Base-by-base conservation (phyloP, 2,797 vertebrate species). In the Thamnophis elegans region DNA sequence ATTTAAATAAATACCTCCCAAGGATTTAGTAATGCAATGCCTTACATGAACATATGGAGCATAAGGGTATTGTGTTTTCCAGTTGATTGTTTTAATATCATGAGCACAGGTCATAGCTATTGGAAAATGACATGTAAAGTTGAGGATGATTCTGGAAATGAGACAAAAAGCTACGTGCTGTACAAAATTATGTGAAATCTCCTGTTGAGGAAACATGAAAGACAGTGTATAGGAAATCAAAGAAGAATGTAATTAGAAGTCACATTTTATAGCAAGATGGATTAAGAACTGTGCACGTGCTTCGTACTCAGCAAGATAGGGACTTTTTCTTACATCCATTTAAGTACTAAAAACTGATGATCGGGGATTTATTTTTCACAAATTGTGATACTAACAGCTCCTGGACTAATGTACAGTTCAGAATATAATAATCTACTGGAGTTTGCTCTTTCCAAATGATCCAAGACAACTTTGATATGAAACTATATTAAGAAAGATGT, bases 1-100 rank as follows among this genome's bases (percentile, higher is more conserved):
- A 93, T 94, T 91, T 92, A 93, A 96, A 95, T 91, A 95, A 94
- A 95, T 28, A 16, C 86, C 93, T 65, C 91, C 1, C 5, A 85
- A 58, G 9, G 82, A 91, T 93, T 93, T 96, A 86, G 89, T 92
- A 90, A 82, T 5, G 0, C 0, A 4, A 1, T 59, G 54, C n/a
- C 47, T 94, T 93, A 95, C 42, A 53, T 90, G 94, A 73, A 89
- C 85, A 88, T 36, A 58, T 58, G 22, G 28, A 18, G 36, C 59
- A 86, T 89, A 86, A 86, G 78, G 68, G 18, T 55, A n/a, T 42
- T 88, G 59, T 92, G 87, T 92, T 87, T 90, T 94, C 73, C 47
- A 91, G 60, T 47, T 22, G 42, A 47, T 12, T 85, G 0, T 93
- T 91, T 65, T 62, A 91, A 36, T 91, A 91, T 82, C 8, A 0